Base-by-base conservation (phyloP, 2,888 invertebrate genomes). In the Harpalus rubripes region DNA sequence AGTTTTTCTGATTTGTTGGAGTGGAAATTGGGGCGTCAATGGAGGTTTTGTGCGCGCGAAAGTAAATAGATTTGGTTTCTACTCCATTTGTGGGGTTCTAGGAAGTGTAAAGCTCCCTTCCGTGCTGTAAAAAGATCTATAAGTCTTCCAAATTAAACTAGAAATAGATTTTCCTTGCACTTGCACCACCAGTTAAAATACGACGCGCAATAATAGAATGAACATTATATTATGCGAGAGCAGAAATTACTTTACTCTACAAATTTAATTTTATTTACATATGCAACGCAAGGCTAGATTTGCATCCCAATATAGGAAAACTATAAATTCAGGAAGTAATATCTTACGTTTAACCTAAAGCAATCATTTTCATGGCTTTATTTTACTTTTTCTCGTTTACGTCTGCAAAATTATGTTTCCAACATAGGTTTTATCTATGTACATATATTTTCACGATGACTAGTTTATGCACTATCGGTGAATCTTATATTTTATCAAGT, bases 11-110 rank as follows among this genome's bases (percentile, higher is more conserved):
- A 74, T 44, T 74, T 74, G 72, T 74, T 78, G 58, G 32, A 78
- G 78, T 78, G 78, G 78, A 78, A 78, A 78, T 78, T 58, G 78
- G 52, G 52, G 58, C 78, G 78, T 78, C 78, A 78, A 58, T 56
- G 16, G 78, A 78, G 56, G 78, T 78, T 78, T 78, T 78, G 78
- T 78, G 58, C 78, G 1, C 58, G 58, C 16, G 78, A 78, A 78
- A 78, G 56, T 78, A 78, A 78, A 78, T 78, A 78, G 78, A 78
- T 78, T 58, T 78, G 78, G 78, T 78, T 78, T 78, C 78, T 78
- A 78, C 56, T 78, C 78, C 56, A 78, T 78, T 78, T 78, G 56
- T 58, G 32, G 56, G 52, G 58, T 78, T 74, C 44, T 44, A 44
- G 44, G 18, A 68, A 44, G 72, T 74, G 72, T 41, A 44, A 74